Evolutionary conservation across 1,140 invertebrate species (phyloP), one percentile per base, ranked within the genome.

Genomic region (Aphelenchoides fujianensis): DNA sequence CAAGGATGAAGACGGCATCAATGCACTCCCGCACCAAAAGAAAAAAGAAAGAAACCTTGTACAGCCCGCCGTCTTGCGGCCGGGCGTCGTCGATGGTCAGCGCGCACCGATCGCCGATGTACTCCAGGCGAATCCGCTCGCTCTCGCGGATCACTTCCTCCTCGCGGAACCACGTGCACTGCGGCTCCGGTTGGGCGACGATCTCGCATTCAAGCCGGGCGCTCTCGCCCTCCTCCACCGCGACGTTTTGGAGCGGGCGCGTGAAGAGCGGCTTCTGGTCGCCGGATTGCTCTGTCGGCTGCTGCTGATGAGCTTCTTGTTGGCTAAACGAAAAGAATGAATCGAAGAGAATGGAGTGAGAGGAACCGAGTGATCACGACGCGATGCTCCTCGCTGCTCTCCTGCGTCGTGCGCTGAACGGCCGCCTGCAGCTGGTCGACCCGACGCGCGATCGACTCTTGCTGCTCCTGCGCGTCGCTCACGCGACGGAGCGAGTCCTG

Each of bases 111-210:
- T 83, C 81, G 16, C 78, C 81, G 1, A 35, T 30, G 67, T 79
- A 83, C n/a, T 70, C 36, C 1, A 83, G 61, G 23, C 67, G 67
- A 55, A 79, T 70, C 3, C 80, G 72, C 35, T 82, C 79, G 35
- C 71, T 73, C 57, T 83, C 81, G 53, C 70, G 72, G 30, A 83
- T 72, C 9, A 68, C 61, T 37, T 76, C 34, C 68, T 82, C 82
- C 62, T 84, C 82, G 32, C 77, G 73, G 69, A 74, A 82, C 80
- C 80, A 78, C 27, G 78, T 54, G 53, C 79, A 68, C 76, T 79
- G 30, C 61, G 87, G 87, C 72, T 87, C 86, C 37, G 87, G 87
- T 28, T 84, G 78, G 53, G 86, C 87, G 2, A 86, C 80, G n/a
- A 87, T 80, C 1, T 86, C 81, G 80, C 86, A 87, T 74, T 87